phyloP scores from a whole-genome alignment of 2,888 invertebrate species.

The Suillia variegata region DNA sequence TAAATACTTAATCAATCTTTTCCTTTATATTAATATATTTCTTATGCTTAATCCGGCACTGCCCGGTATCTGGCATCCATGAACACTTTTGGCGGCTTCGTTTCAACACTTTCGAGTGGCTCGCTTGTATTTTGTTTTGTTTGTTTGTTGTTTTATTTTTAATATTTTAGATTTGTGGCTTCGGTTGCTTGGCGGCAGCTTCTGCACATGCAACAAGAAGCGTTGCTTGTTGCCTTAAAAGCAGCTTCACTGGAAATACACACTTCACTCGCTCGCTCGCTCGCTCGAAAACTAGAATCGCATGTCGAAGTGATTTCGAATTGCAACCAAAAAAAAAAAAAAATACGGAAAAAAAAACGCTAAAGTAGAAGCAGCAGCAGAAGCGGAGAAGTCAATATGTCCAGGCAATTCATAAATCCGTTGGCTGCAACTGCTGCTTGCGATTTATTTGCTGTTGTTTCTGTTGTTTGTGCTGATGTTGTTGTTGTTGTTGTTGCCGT shows the following conservation, averaged over 20 bases:
- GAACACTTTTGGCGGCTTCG: conserved; percentile 23
- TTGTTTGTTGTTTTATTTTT: no score
- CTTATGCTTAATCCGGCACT: no score
- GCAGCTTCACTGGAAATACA: conserved; percentile 17
- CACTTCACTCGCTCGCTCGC: no score
- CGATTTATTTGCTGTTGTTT: conserved; percentile 45
- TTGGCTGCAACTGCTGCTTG: conserved; percentile 49
- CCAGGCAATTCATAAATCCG: conserved; percentile 47
- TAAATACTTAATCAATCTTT: no score
- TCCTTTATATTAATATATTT: no score
- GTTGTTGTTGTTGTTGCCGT: conserved; percentile 32
- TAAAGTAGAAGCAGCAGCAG: not conserved
- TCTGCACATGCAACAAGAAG: not conserved
- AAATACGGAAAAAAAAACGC: not conserved
- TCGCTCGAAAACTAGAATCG: conserved; percentile 34
- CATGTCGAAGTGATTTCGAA: conserved; percentile 35
- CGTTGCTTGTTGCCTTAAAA: no score
- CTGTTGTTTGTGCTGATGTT: conserved; percentile 22
- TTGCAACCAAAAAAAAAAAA: not conserved
- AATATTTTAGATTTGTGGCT: no score
- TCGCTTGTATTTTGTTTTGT: not conserved
- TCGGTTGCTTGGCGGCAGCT: no score
- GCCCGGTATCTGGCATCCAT: conserved; percentile 1
- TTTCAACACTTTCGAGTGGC: conserved; percentile 19
- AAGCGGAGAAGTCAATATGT: conserved; percentile 18